Percentiles rank a stretch among this genome's conserved stretches.
Evolutionary conservation across 2,113 vertebrate genomes (phyloP).

Genomic region (Rana temporaria): DNA sequence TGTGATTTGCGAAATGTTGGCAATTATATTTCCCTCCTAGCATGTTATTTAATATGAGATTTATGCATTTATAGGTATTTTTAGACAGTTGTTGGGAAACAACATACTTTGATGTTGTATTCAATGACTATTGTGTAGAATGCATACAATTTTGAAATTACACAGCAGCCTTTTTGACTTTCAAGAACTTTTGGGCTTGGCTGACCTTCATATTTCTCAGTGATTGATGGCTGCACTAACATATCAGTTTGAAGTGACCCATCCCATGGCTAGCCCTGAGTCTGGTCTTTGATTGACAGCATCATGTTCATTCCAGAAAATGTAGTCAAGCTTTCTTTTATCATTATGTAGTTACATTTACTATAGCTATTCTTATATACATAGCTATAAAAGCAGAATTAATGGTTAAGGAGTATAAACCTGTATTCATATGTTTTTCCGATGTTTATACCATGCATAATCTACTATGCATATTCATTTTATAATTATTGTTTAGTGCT

Average conservation of each 20-base stretch:
- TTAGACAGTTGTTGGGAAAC: not conserved
- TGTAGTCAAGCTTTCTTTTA: not conserved
- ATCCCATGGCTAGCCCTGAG: constrained; percentile 43
- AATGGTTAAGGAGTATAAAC: no score
- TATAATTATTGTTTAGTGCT: no score
- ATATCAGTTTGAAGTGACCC: constrained; percentile 30
- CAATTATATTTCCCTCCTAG: no score
- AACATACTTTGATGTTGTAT: not conserved
- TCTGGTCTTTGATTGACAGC: not conserved
- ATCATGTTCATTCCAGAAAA: not conserved
- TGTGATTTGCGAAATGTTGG: no score
- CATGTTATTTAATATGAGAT: not conserved
- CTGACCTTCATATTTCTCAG: constrained; percentile 57
- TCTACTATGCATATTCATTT: no score
- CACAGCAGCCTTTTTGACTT: not conserved
- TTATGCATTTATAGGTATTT: not conserved
- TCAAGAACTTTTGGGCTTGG: constrained; percentile 36
- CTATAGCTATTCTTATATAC: no score
- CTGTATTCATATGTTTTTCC: no score
- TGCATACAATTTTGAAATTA: not conserved
- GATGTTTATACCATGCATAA: no score
- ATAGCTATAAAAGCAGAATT: no score
- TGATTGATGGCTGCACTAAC: constrained; percentile 44
- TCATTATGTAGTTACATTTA: no score
- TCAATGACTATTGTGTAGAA: not conserved